Evolutionary conservation across 2,888 invertebrate genomes (phyloP), one percentile per base, ranked within the genome.

Genomic region (Acleris literana): DNA sequence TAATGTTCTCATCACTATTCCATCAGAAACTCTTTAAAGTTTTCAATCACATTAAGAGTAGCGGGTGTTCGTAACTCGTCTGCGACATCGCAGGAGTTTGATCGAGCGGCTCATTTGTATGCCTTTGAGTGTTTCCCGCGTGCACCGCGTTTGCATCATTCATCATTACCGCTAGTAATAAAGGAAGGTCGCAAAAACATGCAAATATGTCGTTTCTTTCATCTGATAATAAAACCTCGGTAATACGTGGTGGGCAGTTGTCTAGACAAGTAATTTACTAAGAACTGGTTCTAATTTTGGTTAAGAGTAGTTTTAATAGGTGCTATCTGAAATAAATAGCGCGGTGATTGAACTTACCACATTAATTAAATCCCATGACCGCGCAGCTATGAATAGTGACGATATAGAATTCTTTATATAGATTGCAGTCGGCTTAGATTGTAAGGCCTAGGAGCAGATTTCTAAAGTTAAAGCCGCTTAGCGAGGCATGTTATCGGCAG

Each of bases 131-230:
- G 29, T 53, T 53, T 46, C 39, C 33, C 53, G 53, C 58, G 53
- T 43, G 58, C 64, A 64, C 46, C 33, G 53, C 46, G 46, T 58
- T 33, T 58, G 64, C 52, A 59, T 58, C 58, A 57, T 63, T 46
- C 44, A 53, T 64, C 29, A 33, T 33, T 3, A 33, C 9, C 33
- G 33, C 33, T 9, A 9, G 33, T 33, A 33, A 33, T 33, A 33
- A 33, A 3, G 33, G 33, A 33, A 2, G 33, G 33, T 33, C 33
- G 33, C 33, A 33, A 33, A 9, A 33, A 33, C 33, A 33, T 33
- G 33, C 33, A 33, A 33, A 33, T 33, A 33, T 9, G 33, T 9
- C 0, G 9, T 9, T 33, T 6, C 25, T 33, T 33, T 9, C 33
- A 33, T 33, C 29, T 7, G 2, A 33, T 33, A 33, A 33, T 9